Evolutionary conservation across 2,797 vertebrate species (phyloP), one percentile per base, ranked within the genome.

Genomic region (Neosilurus hyrtlii): DNA sequence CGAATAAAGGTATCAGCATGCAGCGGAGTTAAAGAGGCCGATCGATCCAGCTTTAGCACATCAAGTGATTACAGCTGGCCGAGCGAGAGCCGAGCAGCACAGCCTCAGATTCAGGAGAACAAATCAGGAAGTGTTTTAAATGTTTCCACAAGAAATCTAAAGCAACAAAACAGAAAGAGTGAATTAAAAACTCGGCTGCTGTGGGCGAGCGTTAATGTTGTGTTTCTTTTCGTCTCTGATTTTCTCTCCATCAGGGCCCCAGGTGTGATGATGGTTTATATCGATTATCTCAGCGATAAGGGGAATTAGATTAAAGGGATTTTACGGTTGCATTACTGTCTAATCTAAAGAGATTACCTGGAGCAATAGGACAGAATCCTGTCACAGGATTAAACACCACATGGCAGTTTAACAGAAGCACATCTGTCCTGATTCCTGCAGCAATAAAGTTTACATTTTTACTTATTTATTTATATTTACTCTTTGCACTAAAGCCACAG

Each of bases 1-100:
- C 90, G 90, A 92, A 91, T 89, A 90, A 89, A 90, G 88, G 73
- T 86, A 86, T 84, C 85, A 87, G 81, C 79, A 87, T 87, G 86
- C 82, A 65, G 82, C 54, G 85, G 78, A 80, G 49, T 76, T 66
- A 66, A 86, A 84, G 74, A 85, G 86, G 51, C 12, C 30, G 81
- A 92, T 93, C 83, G 82, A 94, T 93, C 84, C 26, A 30, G 85
- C 72, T 82, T 83, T 18, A 80, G 79, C 54, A 87, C 89, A 79
- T 86, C 84, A 84, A 82, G 82, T 90, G 90, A 93, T 92, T 90
- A 91, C 88, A 83, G 86, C 83, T n/a, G 86, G 89, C 9, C 56
- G n/a, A 26, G 59, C 1, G 59, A 24, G 15, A 78, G 59, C 14
- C 37, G 43, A 6, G 59, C 37, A 26, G 37, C n/a, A 63, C 12